Evolutionary conservation across 2,888 invertebrate species (phyloP), one percentile per base, ranked within the genome.

Genomic region (Lissocephala sabroskyi): DNA sequence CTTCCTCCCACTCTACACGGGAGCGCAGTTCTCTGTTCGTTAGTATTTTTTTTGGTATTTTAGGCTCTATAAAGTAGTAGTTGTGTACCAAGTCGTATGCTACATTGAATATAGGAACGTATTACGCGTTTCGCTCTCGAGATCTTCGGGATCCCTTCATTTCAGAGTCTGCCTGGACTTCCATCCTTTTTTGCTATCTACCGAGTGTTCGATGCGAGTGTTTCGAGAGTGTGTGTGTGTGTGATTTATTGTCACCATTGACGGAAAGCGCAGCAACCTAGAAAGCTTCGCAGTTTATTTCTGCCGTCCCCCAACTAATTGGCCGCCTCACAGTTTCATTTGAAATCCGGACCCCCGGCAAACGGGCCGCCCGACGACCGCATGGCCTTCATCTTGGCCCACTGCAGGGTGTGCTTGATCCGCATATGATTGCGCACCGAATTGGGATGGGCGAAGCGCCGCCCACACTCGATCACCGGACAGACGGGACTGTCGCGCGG

Each of bases 341-440:
- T 85, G 52, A 82, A 84, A 55, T 85, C 85, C 16, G 84, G 81
- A 5, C 84, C 83, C 49, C 83, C 84, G 40, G 84, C 81, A 55
- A 85, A 85, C 11, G 85, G 85, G 6, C 85, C 85, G 52, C 85
- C 85, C 52, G 85, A 84, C 17, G 85, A 85, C 35, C 85, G 81
- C 85, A 85, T 85, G 47, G 91, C 91, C 86, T 94, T 94, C 90
- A 94, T 94, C 83, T 89, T 88, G 79, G 92, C 91, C 94, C 93
- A 94, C 81, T 93, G 91, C 64, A 88, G 86, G 40, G 91, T 89
- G 85, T 94, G 94, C 84, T 94, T 94, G 79, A 91, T 88, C 70
- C 94, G 87, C 93, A 94, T 93, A 85, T 94, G 93, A 86, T 94
- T 94, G 75, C 93, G 88, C 65, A 94, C 94, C 50, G 93, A 93